Evolutionary conservation across 2,888 invertebrate species (phyloP).

Genomic region (Lottia scabra): DNA sequence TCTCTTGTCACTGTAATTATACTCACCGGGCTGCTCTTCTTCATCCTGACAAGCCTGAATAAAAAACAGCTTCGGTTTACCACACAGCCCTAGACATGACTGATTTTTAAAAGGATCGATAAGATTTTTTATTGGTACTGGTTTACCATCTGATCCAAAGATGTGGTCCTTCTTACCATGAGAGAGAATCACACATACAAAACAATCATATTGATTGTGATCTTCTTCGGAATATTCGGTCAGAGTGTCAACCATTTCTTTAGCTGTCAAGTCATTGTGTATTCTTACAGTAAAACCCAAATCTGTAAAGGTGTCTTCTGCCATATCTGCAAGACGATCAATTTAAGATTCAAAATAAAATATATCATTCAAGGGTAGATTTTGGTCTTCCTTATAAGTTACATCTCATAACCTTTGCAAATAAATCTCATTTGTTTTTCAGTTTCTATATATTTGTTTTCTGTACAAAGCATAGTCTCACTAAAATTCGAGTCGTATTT

Average conservation of each 20-base stretch:
- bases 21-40: not conserved
- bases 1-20: too few species aligned
- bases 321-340: too few species aligned
- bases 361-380: too few species aligned
- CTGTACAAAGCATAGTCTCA: too few species aligned
- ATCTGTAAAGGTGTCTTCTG: not conserved
- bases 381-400: too few species aligned
- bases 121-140: not conserved
- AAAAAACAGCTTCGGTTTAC: slow-evolving; percentile 5
- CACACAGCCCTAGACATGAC: not conserved
- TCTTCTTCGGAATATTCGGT: not conserved
- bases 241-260: not conserved
- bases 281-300: not conserved
- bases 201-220: not conserved
- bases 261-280: not conserved
- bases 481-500: too few species aligned
- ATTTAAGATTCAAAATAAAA: too few species aligned
- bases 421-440: too few species aligned
- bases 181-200: not conserved
- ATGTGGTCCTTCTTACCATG: not conserved
- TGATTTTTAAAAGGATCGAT: not conserved
- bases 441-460: too few species aligned
- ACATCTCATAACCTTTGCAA: too few species aligned
- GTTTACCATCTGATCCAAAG: not conserved
- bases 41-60: not conserved